phyloP scores from a whole-genome alignment of 2,888 invertebrate species.

The Tachystola acroxantha region DNA sequence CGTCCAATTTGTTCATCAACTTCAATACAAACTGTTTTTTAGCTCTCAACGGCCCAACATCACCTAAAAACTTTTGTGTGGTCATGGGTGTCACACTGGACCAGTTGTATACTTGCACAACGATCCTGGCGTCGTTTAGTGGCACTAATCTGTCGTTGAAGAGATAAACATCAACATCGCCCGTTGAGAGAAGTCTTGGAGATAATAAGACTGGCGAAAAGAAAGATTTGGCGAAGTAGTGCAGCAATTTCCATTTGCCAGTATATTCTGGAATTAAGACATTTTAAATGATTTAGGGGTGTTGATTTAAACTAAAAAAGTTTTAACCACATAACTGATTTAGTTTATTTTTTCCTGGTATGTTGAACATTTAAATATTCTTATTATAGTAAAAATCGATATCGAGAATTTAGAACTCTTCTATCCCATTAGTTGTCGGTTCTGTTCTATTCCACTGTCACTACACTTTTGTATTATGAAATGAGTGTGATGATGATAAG shows the following conservation, averaged over 20 bases:
- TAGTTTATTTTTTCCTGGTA: too few species aligned
- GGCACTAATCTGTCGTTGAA: constrained; percentile 80
- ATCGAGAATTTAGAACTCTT: too few species aligned
- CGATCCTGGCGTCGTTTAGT: constrained; percentile 61
- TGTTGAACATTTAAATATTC: too few species aligned
- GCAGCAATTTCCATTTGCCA: constrained; percentile 92
- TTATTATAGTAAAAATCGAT: too few species aligned
- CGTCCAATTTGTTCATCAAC: constrained; percentile 35
- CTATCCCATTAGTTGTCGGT: too few species aligned
- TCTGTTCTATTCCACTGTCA: too few species aligned
- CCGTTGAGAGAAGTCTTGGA: constrained; percentile 67
- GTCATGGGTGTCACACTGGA: constrained; percentile 56
- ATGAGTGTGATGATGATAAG: too few species aligned
- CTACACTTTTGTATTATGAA: too few species aligned
- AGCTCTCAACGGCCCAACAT: constrained; percentile 36
- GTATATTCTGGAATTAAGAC: constrained; percentile 78
- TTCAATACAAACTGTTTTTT: constrained; percentile 31
- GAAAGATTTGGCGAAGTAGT: constrained; percentile 92
- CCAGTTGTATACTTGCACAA: constrained; percentile 80
- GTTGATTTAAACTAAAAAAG: too few species aligned
- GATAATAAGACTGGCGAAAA: constrained; percentile 87
- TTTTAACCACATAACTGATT: too few species aligned
- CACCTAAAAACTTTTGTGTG: constrained; percentile 34
- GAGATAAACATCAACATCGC: constrained; percentile 78
- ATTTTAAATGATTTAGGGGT: too few species aligned